These are phyloP conservation scores for Neodontobutis hainanensis DNA, from an alignment of 2,113 vertebrate genomes.

Conservation along the genomic window DNA sequence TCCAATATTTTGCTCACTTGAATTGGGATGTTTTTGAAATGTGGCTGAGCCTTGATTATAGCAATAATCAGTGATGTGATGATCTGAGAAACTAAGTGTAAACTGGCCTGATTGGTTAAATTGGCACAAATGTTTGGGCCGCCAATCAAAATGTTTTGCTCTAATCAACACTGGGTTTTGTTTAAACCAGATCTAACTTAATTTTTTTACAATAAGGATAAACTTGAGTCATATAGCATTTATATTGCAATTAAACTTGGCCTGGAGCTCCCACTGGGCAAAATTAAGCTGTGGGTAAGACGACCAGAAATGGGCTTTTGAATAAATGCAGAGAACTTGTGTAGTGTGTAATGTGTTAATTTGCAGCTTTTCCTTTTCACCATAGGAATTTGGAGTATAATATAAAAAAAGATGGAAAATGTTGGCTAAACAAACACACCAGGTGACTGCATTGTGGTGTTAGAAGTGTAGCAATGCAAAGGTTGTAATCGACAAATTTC, in stretches of 20 bases:
- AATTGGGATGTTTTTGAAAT: not conserved
- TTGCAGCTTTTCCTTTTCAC: not conserved
- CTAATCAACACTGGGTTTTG: constrained; percentile 27
- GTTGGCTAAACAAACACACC: too few species aligned
- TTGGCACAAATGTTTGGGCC: constrained; percentile 5
- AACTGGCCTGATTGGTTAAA: constrained; percentile 29
- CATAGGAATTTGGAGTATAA: too few species aligned
- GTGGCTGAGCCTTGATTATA: constrained; percentile 31
- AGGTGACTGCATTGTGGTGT: not conserved
- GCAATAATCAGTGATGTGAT: constrained; percentile 28
- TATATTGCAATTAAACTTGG: constrained; percentile 28
- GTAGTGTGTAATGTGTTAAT: constrained; percentile 14
- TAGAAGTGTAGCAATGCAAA: too few species aligned
- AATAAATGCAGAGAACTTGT: constrained; percentile 6
- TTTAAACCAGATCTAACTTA: constrained; percentile 27
- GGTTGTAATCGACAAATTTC: not conserved
- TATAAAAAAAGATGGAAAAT: too few species aligned
- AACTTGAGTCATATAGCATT: constrained; percentile 37
- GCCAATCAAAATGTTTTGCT: constrained; percentile 27
- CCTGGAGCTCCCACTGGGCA: constrained; percentile 41
- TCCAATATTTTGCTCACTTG: not conserved
- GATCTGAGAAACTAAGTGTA: constrained; percentile 5
- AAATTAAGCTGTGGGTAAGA: constrained; percentile 27
- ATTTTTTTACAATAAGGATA: constrained; percentile 29
- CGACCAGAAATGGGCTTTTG: constrained; percentile 11